phyloP scores from a whole-genome alignment of 1,140 invertebrate genomes.

The Aplysia californica region DNA sequence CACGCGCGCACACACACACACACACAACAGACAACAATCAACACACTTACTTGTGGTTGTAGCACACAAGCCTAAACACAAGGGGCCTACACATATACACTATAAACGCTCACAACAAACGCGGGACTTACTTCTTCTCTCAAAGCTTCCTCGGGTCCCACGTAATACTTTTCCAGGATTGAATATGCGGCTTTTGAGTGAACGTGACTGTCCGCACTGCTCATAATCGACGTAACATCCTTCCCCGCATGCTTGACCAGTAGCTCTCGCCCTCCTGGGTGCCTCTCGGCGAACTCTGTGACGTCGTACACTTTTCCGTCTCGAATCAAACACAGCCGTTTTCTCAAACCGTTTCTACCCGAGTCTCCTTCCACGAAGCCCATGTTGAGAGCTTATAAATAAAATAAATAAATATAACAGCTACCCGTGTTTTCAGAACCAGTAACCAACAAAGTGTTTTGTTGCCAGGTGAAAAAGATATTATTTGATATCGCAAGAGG shows the following conservation, averaged over 20 bases:
- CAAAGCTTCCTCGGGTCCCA: conserved; percentile 37
- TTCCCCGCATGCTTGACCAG: conserved; percentile 56
- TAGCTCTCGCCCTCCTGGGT: conserved; percentile 65
- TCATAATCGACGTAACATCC: conserved; percentile 60
- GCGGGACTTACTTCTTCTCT: conserved; percentile 4
- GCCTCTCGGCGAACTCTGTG: conserved; percentile 61
- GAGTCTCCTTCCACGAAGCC: neutral
- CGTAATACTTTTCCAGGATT: conserved; percentile 64
- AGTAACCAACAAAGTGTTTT: too few relatives aligned
- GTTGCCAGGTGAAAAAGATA: too few relatives aligned
- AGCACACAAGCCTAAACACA: too few relatives aligned
- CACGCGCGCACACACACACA: too few relatives aligned
- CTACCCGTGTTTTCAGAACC: too few relatives aligned
- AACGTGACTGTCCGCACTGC: conserved; percentile 52
- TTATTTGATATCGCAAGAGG: too few relatives aligned
- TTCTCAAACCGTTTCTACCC: neutral
- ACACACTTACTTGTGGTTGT: too few relatives aligned
- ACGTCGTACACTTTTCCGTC: conserved; percentile 65
- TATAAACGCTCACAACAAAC: too few relatives aligned
- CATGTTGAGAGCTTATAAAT: neutral
- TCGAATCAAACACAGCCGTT: conserved; percentile 40
- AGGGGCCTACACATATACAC: too few relatives aligned
- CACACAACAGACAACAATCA: too few relatives aligned
- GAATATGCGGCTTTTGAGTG: conserved; percentile 64
- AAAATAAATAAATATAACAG: too few relatives aligned